These are phyloP conservation scores for Phylloscopus trochilus DNA, from an alignment of 2,113 vertebrate species.

Conservation along the genomic window DNA sequence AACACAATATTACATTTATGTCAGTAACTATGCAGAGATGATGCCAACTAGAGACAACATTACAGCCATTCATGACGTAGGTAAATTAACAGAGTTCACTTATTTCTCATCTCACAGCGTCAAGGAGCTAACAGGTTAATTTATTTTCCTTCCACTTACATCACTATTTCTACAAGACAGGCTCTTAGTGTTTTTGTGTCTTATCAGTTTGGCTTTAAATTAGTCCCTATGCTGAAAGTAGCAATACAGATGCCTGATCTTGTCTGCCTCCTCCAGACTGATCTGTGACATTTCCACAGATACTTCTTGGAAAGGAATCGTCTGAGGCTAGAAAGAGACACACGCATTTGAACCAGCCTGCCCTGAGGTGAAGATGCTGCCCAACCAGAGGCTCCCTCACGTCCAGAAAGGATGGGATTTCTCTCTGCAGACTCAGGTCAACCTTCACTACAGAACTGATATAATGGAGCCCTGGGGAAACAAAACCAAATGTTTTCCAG, in stretches of 20 bases:
- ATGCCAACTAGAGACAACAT: neutral
- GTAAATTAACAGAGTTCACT: neutral
- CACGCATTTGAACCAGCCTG: neutral
- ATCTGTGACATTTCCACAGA: constrained; percentile 12
- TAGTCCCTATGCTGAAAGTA: neutral
- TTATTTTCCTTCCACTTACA: neutral
- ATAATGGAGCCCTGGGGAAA: neutral
- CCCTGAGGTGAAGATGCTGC: neutral
- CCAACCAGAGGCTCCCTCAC: neutral
- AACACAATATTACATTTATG: neutral
- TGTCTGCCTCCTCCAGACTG: neutral
- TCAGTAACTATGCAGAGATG: neutral
- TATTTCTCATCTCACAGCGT: neutral
- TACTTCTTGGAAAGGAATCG: neutral
- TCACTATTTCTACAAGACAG: neutral
- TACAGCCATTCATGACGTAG: neutral
- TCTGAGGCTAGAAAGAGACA: neutral
- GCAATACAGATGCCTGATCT: neutral
- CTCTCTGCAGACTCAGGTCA: neutral
- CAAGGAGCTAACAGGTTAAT: neutral
- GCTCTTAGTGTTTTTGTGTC: neutral
- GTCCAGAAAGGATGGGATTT: neutral
- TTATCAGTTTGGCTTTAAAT: neutral
- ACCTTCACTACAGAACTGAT: neutral
- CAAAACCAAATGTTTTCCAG: neutral